Evolutionary conservation across 2,113 vertebrate species (phyloP).

Genomic region (Physeter macrocephalus): DNA sequence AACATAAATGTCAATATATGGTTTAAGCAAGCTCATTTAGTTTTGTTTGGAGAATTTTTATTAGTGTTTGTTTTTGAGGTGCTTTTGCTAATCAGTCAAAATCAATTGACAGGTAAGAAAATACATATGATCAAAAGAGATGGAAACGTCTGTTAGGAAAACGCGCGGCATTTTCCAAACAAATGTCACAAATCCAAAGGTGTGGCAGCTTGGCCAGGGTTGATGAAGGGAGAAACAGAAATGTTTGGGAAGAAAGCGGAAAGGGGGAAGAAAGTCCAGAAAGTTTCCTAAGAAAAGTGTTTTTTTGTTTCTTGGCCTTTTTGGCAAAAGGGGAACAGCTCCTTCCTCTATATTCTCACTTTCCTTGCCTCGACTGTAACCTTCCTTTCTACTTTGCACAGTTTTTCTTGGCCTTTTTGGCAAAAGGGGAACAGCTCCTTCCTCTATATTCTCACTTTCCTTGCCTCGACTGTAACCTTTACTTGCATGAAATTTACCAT

Average conservation of each 20-base stretch:
- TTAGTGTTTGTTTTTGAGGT: background rate
- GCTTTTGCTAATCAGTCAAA: background rate
- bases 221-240: background rate
- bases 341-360: background rate
- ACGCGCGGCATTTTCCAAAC: background rate
- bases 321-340: background rate
- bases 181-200: background rate
- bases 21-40: background rate
- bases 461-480: background rate
- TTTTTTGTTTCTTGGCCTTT: background rate
- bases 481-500: background rate
- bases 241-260: too few relatives aligned
- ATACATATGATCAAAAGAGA: background rate
- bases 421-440: background rate
- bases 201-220: background rate
- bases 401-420: too few relatives aligned
- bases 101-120: background rate
- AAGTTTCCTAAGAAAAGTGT: background rate
- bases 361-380: background rate
- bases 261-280: accelerated
- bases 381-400: background rate
- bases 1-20: background rate
- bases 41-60: background rate
- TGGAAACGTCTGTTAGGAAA: background rate
- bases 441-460: background rate